A percentile compares a stretch with the other conserved stretches of the same genome.
Evolutionary conservation across 2,797 vertebrate species (phyloP).

Genomic region (Meriones psammophilus): DNA sequence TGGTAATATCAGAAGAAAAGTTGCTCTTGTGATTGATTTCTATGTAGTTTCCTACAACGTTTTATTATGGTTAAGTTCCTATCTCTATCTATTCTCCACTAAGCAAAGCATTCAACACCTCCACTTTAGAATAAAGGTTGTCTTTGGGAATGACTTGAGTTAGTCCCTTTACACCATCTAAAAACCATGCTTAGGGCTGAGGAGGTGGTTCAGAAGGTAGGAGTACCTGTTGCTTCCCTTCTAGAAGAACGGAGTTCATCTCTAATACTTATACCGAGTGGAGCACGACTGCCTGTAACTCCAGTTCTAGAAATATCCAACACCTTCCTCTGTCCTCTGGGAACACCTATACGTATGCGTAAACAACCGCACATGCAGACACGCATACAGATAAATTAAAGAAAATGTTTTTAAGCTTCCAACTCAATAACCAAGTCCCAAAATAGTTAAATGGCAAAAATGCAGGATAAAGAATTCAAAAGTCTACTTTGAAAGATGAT

Average conservation of each 20-base stretch:
- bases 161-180: not conserved
- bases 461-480: not conserved
- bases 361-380: not conserved
- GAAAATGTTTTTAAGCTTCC: not conserved
- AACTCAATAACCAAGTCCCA: not conserved
- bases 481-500: not conserved
- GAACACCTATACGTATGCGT: not conserved
- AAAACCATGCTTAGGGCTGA: not conserved
- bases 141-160: not conserved
- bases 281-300: not conserved
- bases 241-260: not conserved
- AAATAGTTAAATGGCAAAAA: not conserved
- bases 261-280: not conserved
- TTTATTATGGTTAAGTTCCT: not conserved
- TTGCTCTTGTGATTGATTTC: constrained; percentile 11
- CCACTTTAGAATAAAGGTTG: not conserved
- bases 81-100: not conserved
- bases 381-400: not conserved
- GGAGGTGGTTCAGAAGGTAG: not conserved
- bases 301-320: not conserved
- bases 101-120: not conserved
- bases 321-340: not conserved
- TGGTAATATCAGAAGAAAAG: not conserved
- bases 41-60: not conserved
- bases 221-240: not conserved